These are phyloP conservation scores for Takifugu flavidus DNA, from an alignment of 2,113 vertebrate genomes.

Conservation along the genomic window DNA sequence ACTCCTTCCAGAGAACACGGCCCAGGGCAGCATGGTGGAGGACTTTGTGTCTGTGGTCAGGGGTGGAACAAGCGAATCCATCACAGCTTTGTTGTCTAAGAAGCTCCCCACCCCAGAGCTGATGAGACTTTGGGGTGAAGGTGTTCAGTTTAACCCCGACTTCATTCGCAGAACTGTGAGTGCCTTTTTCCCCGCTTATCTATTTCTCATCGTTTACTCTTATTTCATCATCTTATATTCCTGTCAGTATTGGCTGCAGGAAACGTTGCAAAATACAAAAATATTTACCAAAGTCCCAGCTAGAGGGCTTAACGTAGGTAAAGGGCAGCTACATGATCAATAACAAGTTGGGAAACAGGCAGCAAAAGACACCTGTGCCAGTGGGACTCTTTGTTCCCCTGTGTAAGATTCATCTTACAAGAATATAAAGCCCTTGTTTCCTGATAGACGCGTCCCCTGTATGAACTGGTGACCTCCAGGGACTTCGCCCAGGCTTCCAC, in stretches of 20 bases:
- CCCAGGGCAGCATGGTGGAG: conserved; percentile 64
- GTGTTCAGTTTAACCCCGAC: conserved; percentile 85
- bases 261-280: background rate
- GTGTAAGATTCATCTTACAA: background rate
- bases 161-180: conserved; percentile 80
- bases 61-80: conserved; percentile 82
- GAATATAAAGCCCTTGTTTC: background rate
- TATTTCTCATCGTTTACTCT: background rate
- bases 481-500: conserved; percentile 71
- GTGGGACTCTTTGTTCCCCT: background rate
- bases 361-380: conserved; percentile 22
- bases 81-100: conserved; percentile 75
- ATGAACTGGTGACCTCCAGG: conserved; percentile 80
- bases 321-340: conserved; percentile 25
- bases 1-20: conserved; percentile 26
- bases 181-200: background rate
- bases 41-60: conserved; percentile 79
- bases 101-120: conserved; percentile 78
- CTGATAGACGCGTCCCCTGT: conserved; percentile 79
- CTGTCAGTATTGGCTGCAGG: no score
- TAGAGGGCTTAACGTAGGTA: conserved; percentile 6
- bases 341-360: conserved; percentile 26
- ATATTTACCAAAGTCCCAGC: background rate
- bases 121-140: conserved; percentile 88
- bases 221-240: background rate